These are phyloP conservation scores for Lepidurus packardi DNA, from an alignment of 1,140 invertebrate genomes.

Conservation along the genomic window DNA sequence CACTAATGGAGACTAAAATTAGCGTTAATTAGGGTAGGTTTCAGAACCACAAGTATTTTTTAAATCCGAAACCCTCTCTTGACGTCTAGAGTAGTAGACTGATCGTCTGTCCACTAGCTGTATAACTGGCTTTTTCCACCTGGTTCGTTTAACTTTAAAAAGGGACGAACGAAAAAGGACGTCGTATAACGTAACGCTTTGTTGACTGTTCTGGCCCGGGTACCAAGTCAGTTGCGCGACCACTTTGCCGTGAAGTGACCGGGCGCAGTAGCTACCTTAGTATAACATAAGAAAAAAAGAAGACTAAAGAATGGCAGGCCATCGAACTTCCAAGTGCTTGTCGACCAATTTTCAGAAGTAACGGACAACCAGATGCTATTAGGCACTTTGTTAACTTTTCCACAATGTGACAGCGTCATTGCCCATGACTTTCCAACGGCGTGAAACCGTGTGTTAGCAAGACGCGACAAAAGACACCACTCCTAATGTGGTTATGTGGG, in stretches of 20 bases:
- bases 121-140: background rate
- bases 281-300: too few species aligned
- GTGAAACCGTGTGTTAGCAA: background rate
- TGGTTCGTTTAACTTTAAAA: background rate
- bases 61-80: background rate
- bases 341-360: background rate
- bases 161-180: background rate
- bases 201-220: background rate
- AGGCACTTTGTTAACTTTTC: background rate
- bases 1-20: too few species aligned
- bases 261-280: background rate
- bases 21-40: too few species aligned
- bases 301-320: background rate
- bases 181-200: background rate
- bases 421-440: background rate
- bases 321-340: conserved; percentile 4
- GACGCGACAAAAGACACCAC: background rate
- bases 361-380: background rate
- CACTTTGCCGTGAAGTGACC: conserved; percentile 7
- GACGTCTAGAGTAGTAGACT: background rate
- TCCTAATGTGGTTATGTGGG: background rate
- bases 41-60: background rate
- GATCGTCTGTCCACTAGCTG: conserved; percentile 7
- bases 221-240: background rate
- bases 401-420: background rate